phyloP scores from a whole-genome alignment of 2,888 invertebrate genomes.

The Glyphotaelius pellucidus region DNA sequence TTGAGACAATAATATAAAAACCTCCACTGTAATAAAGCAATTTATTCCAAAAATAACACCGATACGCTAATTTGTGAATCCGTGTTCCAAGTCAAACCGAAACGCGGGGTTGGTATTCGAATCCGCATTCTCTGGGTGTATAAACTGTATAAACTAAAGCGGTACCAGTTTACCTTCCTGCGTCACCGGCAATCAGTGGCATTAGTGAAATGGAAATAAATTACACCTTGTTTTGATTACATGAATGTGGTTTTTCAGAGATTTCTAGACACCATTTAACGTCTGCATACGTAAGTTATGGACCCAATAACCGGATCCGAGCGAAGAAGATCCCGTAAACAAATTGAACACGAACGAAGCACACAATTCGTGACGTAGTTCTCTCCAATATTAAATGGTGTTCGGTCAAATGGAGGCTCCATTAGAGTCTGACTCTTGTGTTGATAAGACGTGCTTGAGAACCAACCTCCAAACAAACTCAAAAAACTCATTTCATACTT shows the following conservation, averaged over 20 bases:
- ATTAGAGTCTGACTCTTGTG: slow-evolving; percentile 1
- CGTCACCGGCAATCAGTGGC: not conserved
- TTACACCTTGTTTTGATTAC: slow-evolving; percentile 26
- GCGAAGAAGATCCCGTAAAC: slow-evolving; percentile 30
- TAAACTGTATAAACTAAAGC: not conserved
- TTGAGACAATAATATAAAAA: not conserved
- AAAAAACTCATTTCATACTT: not conserved
- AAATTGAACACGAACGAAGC: slow-evolving; percentile 6
- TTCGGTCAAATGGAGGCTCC: not conserved
- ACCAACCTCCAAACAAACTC: not conserved
- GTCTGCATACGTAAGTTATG: slow-evolving; percentile 23
- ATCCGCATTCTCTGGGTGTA: not conserved
- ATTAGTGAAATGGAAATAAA: slow-evolving; percentile 23
- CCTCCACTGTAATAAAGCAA: not conserved
- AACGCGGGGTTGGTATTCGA: not conserved
- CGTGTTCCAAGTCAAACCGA: not conserved
- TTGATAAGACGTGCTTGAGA: slow-evolving; percentile 13
- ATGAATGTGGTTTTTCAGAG: slow-evolving; percentile 34
- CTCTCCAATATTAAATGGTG: slow-evolving; percentile 6
- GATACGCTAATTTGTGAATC: not conserved
- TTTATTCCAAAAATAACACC: not conserved
- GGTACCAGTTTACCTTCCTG: not conserved
- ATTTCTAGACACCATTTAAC: slow-evolving; percentile 29
- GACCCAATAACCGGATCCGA: slow-evolving; percentile 19
- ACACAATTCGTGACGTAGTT: slow-evolving; percentile 27